Conservation (phyloP, 2,113 vertebrate species). For the Carollia perspicillata region DNA sequence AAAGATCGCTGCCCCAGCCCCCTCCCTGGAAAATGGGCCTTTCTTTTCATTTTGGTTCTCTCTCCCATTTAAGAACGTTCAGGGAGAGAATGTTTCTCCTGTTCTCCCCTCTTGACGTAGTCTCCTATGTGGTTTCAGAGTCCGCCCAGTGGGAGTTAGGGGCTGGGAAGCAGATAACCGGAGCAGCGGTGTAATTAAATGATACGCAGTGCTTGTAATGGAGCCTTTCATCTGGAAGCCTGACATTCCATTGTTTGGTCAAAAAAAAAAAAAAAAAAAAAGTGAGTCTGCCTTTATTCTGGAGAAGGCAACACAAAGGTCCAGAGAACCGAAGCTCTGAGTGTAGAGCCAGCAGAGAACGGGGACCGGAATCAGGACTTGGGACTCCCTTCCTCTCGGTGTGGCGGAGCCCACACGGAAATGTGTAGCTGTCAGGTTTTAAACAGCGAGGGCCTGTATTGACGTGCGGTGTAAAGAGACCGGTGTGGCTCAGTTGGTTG, state of each 20-base stretch:
- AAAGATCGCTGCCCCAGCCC: constrained; percentile 34
- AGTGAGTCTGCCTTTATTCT: constrained; percentile 7
- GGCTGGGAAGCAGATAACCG: constrained; percentile 62
- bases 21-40: constrained; percentile 63
- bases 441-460: not conserved
- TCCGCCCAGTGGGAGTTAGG: constrained; percentile 66
- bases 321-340: not conserved
- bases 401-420: not conserved
- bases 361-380: not conserved
- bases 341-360: not conserved
- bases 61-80: constrained; percentile 63
- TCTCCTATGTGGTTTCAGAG: constrained; percentile 65
- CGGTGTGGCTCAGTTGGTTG: no score
- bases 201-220: constrained; percentile 57
- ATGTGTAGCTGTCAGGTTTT: not conserved
- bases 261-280: not conserved
- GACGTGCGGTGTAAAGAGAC: not conserved
- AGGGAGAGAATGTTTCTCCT: constrained; percentile 71
- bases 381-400: not conserved
- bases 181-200: constrained; percentile 51
- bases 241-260: constrained; percentile 44
- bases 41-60: constrained; percentile 56
- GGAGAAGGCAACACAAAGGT: not conserved
- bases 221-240: constrained; percentile 61
- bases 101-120: constrained; percentile 67